Evolutionary conservation across 2,113 vertebrate genomes (phyloP), one percentile per base, ranked within the genome.

Genomic region (Thamnaconus septentrionalis): DNA sequence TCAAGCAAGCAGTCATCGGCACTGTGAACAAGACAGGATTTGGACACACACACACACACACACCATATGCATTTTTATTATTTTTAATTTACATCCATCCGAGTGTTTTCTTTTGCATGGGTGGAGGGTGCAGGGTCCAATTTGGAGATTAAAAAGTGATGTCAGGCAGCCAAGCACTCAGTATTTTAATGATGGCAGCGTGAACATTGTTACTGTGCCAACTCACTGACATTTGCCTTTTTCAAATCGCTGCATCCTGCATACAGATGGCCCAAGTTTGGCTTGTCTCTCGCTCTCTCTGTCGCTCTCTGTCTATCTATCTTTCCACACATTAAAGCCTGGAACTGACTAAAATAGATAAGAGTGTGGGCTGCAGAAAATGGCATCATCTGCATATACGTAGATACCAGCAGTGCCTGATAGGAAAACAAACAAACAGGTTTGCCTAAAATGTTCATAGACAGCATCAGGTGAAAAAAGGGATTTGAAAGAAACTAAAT

Each of bases 111-210:
- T 31, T 31, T 10, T 47, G 43, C 5, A 11, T 45, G 42, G 31
- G 42, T 54, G 12, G 41, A 60, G 45, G 7, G 5, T 39, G 41
- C 7, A 39, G 44, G 40, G 12, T 7, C 41, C 45, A 43, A 70
- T 64, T 66, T 69, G n/a, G 59, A 48, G 48, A 71, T 53, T 70
- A 61, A 76, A 76, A 66, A 68, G 44, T 47, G 53, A 67, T 68
- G 64, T 71, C 56, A 64, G 60, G 62, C 40, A 5, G 62, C 56
- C 56, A 39, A 62, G 12, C 64, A 56, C 43, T 52, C 48, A 50
- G 53, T 64, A 56, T 73, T 69, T 60, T 42, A 43, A 50, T 71
- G 18, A 31, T 31, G 18, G 18, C 18, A 31, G 18, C 18, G 18
- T 31, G 18, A 31, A 31, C 18, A 31, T 31, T 31, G 54, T 52